Conservation (phyloP, 2,888 invertebrate species). For the Drosophila subsilvestris region DNA sequence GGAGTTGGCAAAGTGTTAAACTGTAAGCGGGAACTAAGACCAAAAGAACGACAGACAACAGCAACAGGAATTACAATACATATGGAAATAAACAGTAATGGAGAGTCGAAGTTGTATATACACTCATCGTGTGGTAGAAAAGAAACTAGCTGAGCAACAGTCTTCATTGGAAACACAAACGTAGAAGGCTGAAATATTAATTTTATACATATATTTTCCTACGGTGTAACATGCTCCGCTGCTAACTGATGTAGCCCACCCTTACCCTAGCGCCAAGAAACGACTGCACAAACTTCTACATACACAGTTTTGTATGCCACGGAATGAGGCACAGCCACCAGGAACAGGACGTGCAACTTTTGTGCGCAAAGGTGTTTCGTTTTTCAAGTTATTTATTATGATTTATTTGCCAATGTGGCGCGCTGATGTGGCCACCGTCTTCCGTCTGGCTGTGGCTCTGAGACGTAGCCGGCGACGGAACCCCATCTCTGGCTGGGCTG, state of each 20-base stretch:
- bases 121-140: slow-evolving; percentile 32
- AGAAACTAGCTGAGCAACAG: background rate
- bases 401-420: slow-evolving; percentile 79
- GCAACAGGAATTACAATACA: slow-evolving; percentile 18
- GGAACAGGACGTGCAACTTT: slow-evolving; percentile 67
- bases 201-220: too few species aligned
- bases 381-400: slow-evolving; percentile 82
- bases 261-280: slow-evolving; percentile 15
- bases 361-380: slow-evolving; percentile 77
- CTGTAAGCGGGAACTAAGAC: slow-evolving; percentile 71
- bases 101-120: slow-evolving; percentile 15
- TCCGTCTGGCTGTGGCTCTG: slow-evolving; percentile 13
- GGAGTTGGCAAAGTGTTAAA: slow-evolving; percentile 67
- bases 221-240: background rate
- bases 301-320: slow-evolving; percentile 27
- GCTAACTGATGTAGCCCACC: background rate
- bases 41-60: slow-evolving; percentile 17
- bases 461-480: background rate
- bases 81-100: slow-evolving; percentile 1
- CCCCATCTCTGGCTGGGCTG: slow-evolving; percentile 39
- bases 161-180: background rate
- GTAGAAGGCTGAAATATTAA: too few species aligned
- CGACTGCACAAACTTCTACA: slow-evolving; percentile 46
- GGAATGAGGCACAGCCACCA: slow-evolving; percentile 26
- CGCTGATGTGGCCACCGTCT: slow-evolving; percentile 61